These are phyloP conservation scores for Leptinotarsa rubiginosa DNA, from an alignment of 2,888 invertebrate genomes.

Conservation along the genomic window DNA sequence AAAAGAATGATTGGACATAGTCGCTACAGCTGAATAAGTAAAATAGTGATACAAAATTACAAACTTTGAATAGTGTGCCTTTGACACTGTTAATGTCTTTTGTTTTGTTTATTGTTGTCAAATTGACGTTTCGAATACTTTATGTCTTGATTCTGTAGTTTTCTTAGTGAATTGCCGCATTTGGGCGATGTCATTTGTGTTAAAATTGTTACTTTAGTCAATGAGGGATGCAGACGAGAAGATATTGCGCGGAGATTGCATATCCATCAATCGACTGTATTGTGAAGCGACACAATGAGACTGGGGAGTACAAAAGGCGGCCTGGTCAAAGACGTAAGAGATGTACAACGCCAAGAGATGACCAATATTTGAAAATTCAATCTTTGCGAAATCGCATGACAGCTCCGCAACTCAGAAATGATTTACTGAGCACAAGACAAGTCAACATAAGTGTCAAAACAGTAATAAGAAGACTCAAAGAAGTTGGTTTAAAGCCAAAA, in stretches of 20 bases:
- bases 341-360: background rate
- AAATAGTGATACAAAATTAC: background rate
- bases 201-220: background rate
- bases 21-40: background rate
- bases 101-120: background rate
- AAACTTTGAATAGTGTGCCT: background rate
- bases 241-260: constrained; percentile 8
- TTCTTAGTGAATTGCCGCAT: background rate
- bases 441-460: too few species aligned
- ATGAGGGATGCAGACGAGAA: background rate
- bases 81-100: background rate
- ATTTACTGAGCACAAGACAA: too few species aligned
- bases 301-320: constrained; percentile 16
- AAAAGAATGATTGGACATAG: background rate
- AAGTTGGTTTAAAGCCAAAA: too few species aligned
- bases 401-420: too few species aligned
- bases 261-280: constrained; percentile 15
- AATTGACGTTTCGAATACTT: background rate
- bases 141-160: background rate
- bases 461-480: too few species aligned
- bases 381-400: too few species aligned
- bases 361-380: too few species aligned
- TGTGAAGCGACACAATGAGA: background rate
- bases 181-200: background rate
- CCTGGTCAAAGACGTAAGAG: constrained; percentile 1